These are phyloP conservation scores for Platycnemis pennipes DNA, from an alignment of 2,888 invertebrate genomes.

Conservation along the genomic window DNA sequence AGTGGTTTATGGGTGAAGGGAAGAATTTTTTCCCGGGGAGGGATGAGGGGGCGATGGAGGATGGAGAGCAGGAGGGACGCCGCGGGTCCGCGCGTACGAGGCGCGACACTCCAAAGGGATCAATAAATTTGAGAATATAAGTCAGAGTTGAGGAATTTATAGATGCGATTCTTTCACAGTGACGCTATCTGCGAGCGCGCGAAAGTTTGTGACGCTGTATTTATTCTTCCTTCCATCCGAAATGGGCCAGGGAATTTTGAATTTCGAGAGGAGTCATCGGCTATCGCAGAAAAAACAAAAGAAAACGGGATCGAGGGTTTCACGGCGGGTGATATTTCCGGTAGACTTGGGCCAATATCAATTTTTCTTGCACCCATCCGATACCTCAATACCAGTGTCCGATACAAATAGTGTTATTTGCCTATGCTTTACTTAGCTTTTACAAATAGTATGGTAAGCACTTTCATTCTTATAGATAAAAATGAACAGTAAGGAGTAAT, in stretches of 20 bases:
- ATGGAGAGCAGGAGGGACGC: background rate
- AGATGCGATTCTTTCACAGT: background rate
- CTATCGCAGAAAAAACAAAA: no score
- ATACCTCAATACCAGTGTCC: no score
- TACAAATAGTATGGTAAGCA: no score
- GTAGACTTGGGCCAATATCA: no score
- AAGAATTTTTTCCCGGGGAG: background rate
- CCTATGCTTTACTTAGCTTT: no score
- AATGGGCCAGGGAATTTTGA: background rate
- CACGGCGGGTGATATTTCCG: no score
- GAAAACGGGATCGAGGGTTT: no score
- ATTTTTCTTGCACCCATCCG: no score
- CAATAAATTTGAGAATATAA: constrained; percentile 6
- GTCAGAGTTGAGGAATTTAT: background rate
- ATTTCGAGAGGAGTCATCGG: background rate
- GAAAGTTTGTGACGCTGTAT: background rate
- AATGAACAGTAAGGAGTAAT: no score
- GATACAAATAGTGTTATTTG: no score
- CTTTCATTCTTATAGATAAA: no score
- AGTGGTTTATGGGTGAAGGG: background rate
- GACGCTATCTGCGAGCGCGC: constrained; percentile 18
- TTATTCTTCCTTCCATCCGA: background rate
- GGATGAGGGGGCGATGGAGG: no score
- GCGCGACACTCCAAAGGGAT: background rate
- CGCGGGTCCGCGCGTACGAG: background rate